A percentile compares a stretch with the other conserved stretches of the same genome.
Evolutionary conservation across 35 echinoderm and acorn worm genomes (phyloP).

Genomic region (Antedon bifida): DNA sequence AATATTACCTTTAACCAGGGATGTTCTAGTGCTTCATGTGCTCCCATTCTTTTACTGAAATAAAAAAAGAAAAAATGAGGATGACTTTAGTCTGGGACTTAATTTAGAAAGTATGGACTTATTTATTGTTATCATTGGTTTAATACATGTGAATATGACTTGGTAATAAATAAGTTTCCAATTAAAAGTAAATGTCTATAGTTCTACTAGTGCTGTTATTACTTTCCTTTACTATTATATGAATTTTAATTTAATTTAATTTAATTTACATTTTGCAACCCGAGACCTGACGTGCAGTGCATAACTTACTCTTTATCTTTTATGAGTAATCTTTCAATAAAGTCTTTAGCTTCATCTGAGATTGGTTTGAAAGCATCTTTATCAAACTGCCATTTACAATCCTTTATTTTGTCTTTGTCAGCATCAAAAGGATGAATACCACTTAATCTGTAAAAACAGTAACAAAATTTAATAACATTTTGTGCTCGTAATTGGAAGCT

Average conservation of each 20-base stretch:
- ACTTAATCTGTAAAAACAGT: slow-evolving; percentile 56
- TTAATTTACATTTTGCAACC: too few relatives aligned
- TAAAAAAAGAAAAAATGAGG: not conserved
- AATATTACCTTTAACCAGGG: slow-evolving; percentile 90
- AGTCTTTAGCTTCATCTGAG: slow-evolving; percentile 87
- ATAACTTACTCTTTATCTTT: slow-evolving; percentile 78
- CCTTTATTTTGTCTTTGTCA: slow-evolving; percentile 50
- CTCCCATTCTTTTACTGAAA: slow-evolving; percentile 64
- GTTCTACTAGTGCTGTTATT: too few relatives aligned
- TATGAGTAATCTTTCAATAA: slow-evolving; percentile 78
- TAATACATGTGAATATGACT: too few relatives aligned
- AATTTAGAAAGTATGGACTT: not conserved
- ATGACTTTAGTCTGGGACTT: not conserved
- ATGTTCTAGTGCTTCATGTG: slow-evolving; percentile 79
- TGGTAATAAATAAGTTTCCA: too few relatives aligned
- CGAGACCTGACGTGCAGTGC: too few relatives aligned
- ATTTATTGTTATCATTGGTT: too few relatives aligned
- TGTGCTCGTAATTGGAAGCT: too few relatives aligned
- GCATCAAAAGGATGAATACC: slow-evolving; percentile 87
- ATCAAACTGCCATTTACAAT: slow-evolving; percentile 73
- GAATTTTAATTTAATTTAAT: too few relatives aligned
- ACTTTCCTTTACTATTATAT: too few relatives aligned
- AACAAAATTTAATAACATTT: too few relatives aligned
- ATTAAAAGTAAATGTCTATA: too few relatives aligned
- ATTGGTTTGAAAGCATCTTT: slow-evolving; percentile 71